Percentiles rank a stretch among this genome's conserved stretches.
These are phyloP conservation scores for Dissostichus mawsoni DNA, from an alignment of 2,113 vertebrate species.

Conservation along the genomic window DNA sequence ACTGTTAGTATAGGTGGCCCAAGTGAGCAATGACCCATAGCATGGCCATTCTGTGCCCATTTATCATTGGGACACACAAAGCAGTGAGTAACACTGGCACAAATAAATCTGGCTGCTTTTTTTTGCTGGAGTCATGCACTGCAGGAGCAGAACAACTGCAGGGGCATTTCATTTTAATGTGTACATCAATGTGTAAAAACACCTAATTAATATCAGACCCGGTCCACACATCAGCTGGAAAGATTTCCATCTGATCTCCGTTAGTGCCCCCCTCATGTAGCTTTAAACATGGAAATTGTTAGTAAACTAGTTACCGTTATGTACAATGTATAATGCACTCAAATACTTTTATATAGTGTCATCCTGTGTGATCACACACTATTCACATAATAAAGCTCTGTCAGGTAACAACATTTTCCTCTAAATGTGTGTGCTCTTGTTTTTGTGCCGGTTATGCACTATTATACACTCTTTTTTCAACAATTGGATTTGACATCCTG, in stretches of 20 bases:
- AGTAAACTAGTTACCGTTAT: background rate
- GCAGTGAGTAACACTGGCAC: slow-evolving; percentile 3
- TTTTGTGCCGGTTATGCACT: background rate
- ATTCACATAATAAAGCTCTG: background rate
- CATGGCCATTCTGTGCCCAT: background rate
- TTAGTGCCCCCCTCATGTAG: background rate
- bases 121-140: background rate
- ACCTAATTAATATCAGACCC: slow-evolving; percentile 5
- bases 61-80: slow-evolving; percentile 20
- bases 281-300: background rate
- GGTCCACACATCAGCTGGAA: background rate
- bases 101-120: accelerated
- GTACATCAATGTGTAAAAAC: background rate
- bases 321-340: background rate
- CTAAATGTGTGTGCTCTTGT: background rate
- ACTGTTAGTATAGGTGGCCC: background rate
- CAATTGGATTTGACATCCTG: background rate
- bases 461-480: background rate
- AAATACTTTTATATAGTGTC: background rate
- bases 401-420: background rate
- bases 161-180: slow-evolving; percentile 23
- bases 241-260: background rate
- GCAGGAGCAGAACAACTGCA: background rate
- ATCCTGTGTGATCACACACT: background rate
- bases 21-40: background rate